Base-by-base conservation (phyloP, 2,888 invertebrate species). In the Oscheius sp. region DNA sequence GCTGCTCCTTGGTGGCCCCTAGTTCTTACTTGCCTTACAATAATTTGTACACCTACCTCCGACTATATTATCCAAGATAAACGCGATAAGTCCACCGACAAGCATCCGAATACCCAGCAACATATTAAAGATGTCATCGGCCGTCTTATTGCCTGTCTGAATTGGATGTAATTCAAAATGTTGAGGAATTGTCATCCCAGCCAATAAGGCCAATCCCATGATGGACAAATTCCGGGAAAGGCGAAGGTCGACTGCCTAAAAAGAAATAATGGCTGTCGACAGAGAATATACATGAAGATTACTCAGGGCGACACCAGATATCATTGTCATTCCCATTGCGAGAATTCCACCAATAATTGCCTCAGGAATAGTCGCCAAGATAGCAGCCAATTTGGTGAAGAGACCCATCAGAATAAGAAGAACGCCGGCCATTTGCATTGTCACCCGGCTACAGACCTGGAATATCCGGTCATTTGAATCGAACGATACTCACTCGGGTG, bases 31-130 rank as follows among this genome's bases (percentile, higher is more conserved):
- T 35, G 35, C 9, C n/a, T 21, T 18, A 23, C 35, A 52, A n/a
- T 7, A 27, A 29, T n/a, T 21, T 7, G 29, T 18, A 23, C 53
- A 23, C 25, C 25, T 45, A 77, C 77, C 77, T 23, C 71, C 61
- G 9, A 77, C 73, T n/a, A 72, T 56, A 45, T 90, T 90, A 76
- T 90, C 90, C 41, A 90, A 80, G 41, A 90, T 66, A 75, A 90
- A 89, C 0, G 89, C 90, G 7, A 87, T 53, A 1, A 89, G 64
- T 1, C 90, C 90, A 1, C 89, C 90, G 6, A 90, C 88, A 76
- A 90, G 76, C 85, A 86, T 85, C 25, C 75, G 55, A 63, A 84
- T 85, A 13, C 64, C 61, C 13, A 86, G 70, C 35, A 85, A 73
- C 64, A 83, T 81, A 69, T 77, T 77, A 13, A 86, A 46, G n/a